These are phyloP conservation scores for Sorex araneus DNA, from an alignment of 2,113 vertebrate species.

Conservation along the genomic window DNA sequence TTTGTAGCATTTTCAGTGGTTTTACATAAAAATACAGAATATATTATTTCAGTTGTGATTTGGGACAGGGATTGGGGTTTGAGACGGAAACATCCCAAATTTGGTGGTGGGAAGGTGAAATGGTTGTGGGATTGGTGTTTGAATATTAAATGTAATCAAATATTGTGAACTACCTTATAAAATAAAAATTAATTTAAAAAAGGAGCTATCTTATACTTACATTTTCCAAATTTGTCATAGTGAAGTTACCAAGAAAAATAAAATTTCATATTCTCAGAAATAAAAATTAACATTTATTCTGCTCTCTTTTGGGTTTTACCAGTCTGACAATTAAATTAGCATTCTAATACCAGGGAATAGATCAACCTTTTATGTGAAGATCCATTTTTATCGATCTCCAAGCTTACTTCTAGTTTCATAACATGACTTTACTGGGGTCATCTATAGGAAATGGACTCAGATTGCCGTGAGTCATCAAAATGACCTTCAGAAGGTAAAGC, in stretches of 20 bases:
- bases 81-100: no score
- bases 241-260: conserved; percentile 38
- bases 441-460: not conserved
- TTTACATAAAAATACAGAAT: no score
- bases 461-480: no score
- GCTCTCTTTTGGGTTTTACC: not conserved
- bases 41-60: no score
- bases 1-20: no score
- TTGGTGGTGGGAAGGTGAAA: no score
- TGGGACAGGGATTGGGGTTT: no score
- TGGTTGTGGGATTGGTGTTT: no score
- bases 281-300: conserved; percentile 34
- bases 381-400: not conserved
- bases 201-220: no score
- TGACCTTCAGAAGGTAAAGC: not conserved
- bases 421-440: not conserved
- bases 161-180: no score
- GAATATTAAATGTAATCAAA: no score
- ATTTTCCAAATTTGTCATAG: not conserved
- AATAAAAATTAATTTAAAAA: not conserved
- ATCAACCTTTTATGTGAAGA: not conserved
- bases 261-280: conserved; percentile 4
- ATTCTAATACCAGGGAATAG: no score
- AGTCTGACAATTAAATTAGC: not conserved
- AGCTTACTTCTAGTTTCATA: not conserved